Conservation (phyloP, 2,888 invertebrate genomes). For the Leptodirus hochenwartii region DNA sequence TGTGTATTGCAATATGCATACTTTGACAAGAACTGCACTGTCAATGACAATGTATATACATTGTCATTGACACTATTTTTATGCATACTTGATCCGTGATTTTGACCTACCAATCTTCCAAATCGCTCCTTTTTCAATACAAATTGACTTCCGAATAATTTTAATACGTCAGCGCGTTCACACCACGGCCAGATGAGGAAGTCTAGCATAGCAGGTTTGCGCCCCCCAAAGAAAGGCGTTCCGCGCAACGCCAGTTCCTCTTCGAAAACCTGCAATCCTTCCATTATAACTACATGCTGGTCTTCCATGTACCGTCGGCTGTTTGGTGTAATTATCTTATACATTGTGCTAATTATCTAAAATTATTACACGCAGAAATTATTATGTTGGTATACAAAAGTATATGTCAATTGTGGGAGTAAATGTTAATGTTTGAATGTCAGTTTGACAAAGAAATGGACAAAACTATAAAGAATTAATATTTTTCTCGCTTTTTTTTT, state of each 20-base stretch:
- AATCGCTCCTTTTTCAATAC: constrained; percentile 46
- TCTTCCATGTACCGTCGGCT: constrained; percentile 19
- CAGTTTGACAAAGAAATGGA: constrained; percentile 1
- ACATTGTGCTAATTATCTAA: constrained; percentile 35
- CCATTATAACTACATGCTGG: constrained; percentile 19
- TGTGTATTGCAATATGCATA: too few species aligned
- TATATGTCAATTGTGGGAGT: too few species aligned
- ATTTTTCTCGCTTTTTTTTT: too few species aligned
- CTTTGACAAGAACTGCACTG: too few species aligned
- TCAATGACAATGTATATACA: too few species aligned
- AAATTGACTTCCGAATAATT: constrained; percentile 40
- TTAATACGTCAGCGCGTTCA: constrained; percentile 44
- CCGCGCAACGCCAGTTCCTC: constrained; percentile 42
- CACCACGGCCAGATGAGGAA: constrained; percentile 79
- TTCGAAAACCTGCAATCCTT: constrained; percentile 43
- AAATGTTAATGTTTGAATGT: neutral
- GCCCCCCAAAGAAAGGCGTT: constrained; percentile 46
- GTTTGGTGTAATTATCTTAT: constrained; percentile 29
- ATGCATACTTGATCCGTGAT: too few species aligned
- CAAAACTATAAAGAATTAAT: too few species aligned
- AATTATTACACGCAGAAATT: too few species aligned
- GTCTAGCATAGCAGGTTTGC: constrained; percentile 58
- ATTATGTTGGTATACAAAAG: too few species aligned
- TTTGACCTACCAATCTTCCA: constrained; percentile 41
- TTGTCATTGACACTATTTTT: too few species aligned